Percentiles rank a stretch among this genome's conserved stretches.
phyloP scores from a whole-genome alignment of 2,888 invertebrate genomes.

The Eurytoma californica region DNA sequence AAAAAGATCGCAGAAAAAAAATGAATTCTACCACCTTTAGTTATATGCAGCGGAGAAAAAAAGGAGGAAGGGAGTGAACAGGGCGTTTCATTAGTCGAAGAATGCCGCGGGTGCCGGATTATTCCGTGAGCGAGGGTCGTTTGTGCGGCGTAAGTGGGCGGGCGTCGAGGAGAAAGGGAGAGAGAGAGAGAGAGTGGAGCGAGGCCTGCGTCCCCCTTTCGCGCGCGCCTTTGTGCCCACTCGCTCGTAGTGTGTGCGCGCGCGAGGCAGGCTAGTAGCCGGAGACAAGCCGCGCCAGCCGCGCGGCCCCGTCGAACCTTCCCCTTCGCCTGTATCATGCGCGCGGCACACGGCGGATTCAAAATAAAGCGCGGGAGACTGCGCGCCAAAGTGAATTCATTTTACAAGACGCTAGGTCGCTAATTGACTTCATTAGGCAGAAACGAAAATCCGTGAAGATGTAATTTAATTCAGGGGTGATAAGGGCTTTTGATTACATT shows the following conservation, averaged over 20 bases:
- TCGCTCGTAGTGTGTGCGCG: not conserved
- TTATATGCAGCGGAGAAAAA: not conserved
- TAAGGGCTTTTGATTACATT: too few species aligned
- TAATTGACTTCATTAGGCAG: too few species aligned
- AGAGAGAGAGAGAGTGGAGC: conserved; percentile 7
- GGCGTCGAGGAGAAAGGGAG: conserved; percentile 1
- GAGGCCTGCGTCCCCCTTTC: conserved; percentile 22
- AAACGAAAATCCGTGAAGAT: too few species aligned
- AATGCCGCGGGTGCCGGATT: not conserved
- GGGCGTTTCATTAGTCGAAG: not conserved
- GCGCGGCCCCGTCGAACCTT: not conserved
- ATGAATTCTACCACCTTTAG: not conserved
- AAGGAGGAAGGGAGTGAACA: not conserved
- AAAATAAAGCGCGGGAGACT: not conserved
- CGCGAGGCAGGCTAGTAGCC: conserved; percentile 10
- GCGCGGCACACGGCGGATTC: not conserved
- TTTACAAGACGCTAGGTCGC: too few species aligned
- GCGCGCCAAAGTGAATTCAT: not conserved
- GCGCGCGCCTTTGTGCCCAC: conserved; percentile 17
- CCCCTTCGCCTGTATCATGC: not conserved
- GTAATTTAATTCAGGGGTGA: too few species aligned
- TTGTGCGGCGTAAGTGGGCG: conserved; percentile 32
- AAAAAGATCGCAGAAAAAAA: too few species aligned
- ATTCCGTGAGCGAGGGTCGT: conserved; percentile 30
- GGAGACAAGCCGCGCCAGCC: not conserved